These are phyloP conservation scores for Neoscelio sp. DNA, from an alignment of 2,888 invertebrate genomes.

Conservation along the genomic window DNA sequence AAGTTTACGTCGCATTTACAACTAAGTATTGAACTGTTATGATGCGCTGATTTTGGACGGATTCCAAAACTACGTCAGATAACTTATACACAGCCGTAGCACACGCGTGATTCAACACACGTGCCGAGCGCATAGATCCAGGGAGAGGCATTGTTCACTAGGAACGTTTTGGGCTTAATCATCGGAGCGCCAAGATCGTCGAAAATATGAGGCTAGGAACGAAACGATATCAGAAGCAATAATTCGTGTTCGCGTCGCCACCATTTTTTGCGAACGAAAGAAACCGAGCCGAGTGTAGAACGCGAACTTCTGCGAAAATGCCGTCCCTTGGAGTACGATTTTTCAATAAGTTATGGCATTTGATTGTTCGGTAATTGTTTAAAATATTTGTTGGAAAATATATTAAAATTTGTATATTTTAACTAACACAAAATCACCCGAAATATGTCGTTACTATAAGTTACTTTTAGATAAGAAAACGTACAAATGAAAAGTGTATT, in stretches of 20 bases:
- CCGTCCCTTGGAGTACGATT: slow-evolving; percentile 2
- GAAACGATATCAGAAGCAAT: slow-evolving; percentile 71
- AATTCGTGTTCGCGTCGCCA: slow-evolving; percentile 68
- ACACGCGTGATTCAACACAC: slow-evolving; percentile 68
- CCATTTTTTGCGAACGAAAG: slow-evolving; percentile 50
- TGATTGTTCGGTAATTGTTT: slow-evolving; percentile 13
- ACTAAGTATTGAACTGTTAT: slow-evolving; percentile 74
- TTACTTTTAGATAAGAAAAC: too few species aligned
- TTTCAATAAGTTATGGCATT: slow-evolving; percentile 19
- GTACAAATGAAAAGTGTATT: too few species aligned
- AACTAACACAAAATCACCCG: too few species aligned
- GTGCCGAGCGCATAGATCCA: slow-evolving; percentile 69
- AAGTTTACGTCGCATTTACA: slow-evolving; percentile 33
- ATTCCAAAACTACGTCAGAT: slow-evolving; percentile 71
- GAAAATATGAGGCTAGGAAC: slow-evolving; percentile 71
- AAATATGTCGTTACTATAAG: too few species aligned
- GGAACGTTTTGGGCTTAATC: slow-evolving; percentile 68
- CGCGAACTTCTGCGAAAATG: slow-evolving; percentile 18
- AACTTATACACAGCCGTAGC: slow-evolving; percentile 72
- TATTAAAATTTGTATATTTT: too few species aligned
- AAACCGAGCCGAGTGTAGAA: slow-evolving; percentile 5
- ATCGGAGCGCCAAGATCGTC: slow-evolving; percentile 68
- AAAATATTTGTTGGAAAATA: not conserved
- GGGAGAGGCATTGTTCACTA: slow-evolving; percentile 62
- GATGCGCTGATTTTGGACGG: slow-evolving; percentile 71